Conservation (phyloP, 2,888 invertebrate genomes). For the Arctia plantaginis region DNA sequence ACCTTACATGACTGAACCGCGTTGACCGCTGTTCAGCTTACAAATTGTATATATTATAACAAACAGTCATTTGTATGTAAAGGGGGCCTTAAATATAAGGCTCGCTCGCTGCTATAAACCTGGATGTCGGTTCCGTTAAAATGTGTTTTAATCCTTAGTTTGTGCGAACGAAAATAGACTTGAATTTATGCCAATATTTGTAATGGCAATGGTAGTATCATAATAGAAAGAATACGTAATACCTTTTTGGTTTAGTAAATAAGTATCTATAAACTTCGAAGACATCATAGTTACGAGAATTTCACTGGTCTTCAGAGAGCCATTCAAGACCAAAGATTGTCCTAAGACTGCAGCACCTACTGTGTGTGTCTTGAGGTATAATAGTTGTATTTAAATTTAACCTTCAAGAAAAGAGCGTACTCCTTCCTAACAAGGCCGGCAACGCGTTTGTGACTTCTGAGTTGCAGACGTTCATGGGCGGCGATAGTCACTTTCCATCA, state of each 20-base stretch:
- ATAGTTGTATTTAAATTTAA: too few relatives aligned
- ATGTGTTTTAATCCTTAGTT: conserved; percentile 9
- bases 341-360: too few relatives aligned
- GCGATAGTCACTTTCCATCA: too few relatives aligned
- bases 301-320: not conserved
- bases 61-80: conserved; percentile 18
- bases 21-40: not conserved
- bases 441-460: too few relatives aligned
- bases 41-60: conserved; percentile 11
- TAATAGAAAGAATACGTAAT: not conserved
- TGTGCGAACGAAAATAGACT: not conserved
- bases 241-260: not conserved
- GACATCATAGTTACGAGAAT: not conserved
- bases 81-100: not conserved
- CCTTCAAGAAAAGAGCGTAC: too few relatives aligned
- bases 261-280: not conserved
- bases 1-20: not conserved
- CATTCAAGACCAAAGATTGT: too few relatives aligned
- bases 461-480: too few relatives aligned
- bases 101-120: not conserved
- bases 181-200: not conserved
- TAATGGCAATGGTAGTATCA: not conserved
- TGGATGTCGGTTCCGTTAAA: conserved; percentile 14
- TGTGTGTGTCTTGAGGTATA: too few relatives aligned
- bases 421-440: too few relatives aligned